These are phyloP conservation scores for Eupleurogrammus muticus DNA, from an alignment of 2,797 vertebrate species.

Conservation along the genomic window DNA sequence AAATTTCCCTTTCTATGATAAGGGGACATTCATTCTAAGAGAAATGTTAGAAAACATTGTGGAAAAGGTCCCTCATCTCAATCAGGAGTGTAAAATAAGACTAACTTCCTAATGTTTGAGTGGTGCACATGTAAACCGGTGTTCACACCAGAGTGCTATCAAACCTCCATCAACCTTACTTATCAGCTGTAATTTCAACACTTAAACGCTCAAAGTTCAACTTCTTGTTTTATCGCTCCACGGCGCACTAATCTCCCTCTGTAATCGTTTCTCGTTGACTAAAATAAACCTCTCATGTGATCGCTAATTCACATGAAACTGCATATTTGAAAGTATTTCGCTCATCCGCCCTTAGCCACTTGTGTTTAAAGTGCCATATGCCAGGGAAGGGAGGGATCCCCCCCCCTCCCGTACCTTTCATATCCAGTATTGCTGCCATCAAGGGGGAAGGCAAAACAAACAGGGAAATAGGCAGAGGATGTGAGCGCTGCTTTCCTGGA, in stretches of 20 bases:
- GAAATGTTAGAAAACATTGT: neutral
- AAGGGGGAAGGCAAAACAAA: constrained; percentile 51
- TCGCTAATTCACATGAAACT: constrained; percentile 10
- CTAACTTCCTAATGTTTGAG: constrained; percentile 1
- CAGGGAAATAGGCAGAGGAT: constrained; percentile 57
- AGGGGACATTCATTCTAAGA: too few species aligned
- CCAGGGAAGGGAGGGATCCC: constrained; percentile 10
- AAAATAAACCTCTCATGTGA: constrained; percentile 20
- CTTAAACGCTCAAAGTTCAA: constrained; percentile 10
- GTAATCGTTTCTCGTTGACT: neutral
- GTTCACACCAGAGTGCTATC: neutral
- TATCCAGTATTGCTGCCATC: constrained; percentile 33
- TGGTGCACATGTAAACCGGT: neutral
- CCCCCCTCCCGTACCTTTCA: constrained; percentile 4
- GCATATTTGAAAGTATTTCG: constrained; percentile 22
- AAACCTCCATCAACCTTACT: neutral
- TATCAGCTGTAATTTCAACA: neutral
- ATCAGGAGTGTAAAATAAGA: neutral
- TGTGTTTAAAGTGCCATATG: constrained; percentile 22
- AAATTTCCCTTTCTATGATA: too few species aligned
- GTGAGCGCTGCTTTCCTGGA: constrained; percentile 57
- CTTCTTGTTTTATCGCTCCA: neutral
- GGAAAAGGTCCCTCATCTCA: constrained; percentile 10
- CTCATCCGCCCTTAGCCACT: constrained; percentile 6
- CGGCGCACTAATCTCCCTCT: neutral